A percentile compares a stretch with the other conserved stretches of the same genome.
phyloP scores from a whole-genome alignment of 2,113 vertebrate species.

The Bubalus kerabau region DNA sequence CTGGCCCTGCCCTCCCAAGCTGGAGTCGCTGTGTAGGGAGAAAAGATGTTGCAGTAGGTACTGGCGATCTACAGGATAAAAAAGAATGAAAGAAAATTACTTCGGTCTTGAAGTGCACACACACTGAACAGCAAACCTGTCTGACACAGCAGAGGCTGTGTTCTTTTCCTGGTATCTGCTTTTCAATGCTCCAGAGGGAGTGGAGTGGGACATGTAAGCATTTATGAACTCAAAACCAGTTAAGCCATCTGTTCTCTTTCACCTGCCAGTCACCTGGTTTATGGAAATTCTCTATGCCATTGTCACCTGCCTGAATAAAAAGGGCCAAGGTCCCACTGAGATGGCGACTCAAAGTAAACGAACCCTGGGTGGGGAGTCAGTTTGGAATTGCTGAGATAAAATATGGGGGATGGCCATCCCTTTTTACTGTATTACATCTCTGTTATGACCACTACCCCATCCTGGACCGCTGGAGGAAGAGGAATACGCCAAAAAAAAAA shows the following conservation, averaged over 20 bases:
- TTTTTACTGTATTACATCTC: neutral
- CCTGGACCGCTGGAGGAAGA: neutral
- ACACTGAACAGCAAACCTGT: conserved; percentile 85
- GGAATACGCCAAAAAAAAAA: conserved; percentile 2
- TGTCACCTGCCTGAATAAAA: conserved; percentile 66
- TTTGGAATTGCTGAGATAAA: neutral
- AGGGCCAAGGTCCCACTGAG: neutral
- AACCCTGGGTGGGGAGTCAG: neutral
- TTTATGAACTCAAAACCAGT: conserved; percentile 46
- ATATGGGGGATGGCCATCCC: neutral
- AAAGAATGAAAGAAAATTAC: conserved; percentile 90
- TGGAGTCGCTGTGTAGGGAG: conserved; percentile 92
- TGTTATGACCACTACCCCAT: neutral
- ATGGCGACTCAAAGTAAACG: neutral
- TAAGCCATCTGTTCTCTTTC: conserved; percentile 29
- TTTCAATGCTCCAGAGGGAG: conserved; percentile 52
- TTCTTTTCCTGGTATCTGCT: conserved; percentile 76
- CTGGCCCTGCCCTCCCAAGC: conserved; percentile 90
- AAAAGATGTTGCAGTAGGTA: conserved; percentile 92
- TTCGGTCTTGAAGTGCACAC: conserved; percentile 86
- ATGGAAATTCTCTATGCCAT: conserved; percentile 45
- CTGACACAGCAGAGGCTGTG: conserved; percentile 74
- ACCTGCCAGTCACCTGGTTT: conserved; percentile 64
- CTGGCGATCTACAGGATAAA: conserved; percentile 91
- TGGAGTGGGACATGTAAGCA: neutral